These are phyloP conservation scores for Nematostella vectensis DNA, from an alignment of 92 coral and sea anemone genomes.

Conservation along the genomic window DNA sequence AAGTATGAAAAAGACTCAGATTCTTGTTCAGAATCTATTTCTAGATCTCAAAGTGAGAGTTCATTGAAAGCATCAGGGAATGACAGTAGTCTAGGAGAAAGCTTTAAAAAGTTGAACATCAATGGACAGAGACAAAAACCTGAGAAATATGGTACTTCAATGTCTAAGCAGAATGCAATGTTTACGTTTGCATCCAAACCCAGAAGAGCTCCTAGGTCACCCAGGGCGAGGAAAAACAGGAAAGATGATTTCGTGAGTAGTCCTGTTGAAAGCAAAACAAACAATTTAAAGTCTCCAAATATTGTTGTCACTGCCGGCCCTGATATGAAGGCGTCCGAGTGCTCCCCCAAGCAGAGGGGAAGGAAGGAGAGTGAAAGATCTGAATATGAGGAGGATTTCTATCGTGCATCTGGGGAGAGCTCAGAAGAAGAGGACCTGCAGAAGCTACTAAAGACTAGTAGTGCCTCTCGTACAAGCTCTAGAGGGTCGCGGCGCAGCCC, in stretches of 20 bases:
- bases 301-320: slow-evolving; percentile 29
- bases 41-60: slow-evolving; percentile 79
- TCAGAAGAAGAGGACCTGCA: slow-evolving; percentile 71
- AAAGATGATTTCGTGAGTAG: slow-evolving; percentile 25
- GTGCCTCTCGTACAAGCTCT: slow-evolving; percentile 74
- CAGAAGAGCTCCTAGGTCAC: slow-evolving; percentile 90
- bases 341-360: slow-evolving; percentile 5
- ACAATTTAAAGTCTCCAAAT: slow-evolving; percentile 46
- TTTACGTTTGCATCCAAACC: slow-evolving; percentile 93
- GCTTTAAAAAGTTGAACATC: slow-evolving; percentile 36
- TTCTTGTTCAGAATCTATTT: slow-evolving; percentile 45
- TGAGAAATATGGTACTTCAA: slow-evolving; percentile 17
- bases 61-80: slow-evolving; percentile 74
- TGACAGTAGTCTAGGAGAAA: slow-evolving; percentile 58
- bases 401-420: slow-evolving; percentile 70
- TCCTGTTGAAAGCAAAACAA: slow-evolving; percentile 41
- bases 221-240: slow-evolving; percentile 54
- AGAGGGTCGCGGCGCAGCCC: slow-evolving; percentile 58
- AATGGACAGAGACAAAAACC: slow-evolving; percentile 6
- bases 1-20: slow-evolving; percentile 46
- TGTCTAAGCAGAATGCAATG: slow-evolving; percentile 38
- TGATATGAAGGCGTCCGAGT: slow-evolving; percentile 23
- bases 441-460: slow-evolving; percentile 70
- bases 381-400: slow-evolving; percentile 77
- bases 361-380: slow-evolving; percentile 62